These are phyloP conservation scores for Conchocele bisecta DNA, from an alignment of 2,888 invertebrate species.

Conservation along the genomic window DNA sequence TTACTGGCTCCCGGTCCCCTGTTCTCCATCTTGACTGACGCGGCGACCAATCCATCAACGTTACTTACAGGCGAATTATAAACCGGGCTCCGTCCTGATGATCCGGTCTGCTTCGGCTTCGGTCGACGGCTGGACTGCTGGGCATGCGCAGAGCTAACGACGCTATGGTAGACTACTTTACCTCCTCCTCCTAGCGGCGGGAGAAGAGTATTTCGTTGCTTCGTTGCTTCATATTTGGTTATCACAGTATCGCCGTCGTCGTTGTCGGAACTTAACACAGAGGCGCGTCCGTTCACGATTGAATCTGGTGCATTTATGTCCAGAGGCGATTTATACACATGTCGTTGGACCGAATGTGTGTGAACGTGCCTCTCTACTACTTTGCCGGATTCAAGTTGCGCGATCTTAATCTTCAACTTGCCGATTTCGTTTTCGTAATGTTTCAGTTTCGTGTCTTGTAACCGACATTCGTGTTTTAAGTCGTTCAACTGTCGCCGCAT, in stretches of 20 bases:
- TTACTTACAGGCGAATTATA: constrained; percentile 12
- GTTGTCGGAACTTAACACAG: constrained; percentile 10
- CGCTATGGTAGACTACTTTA: no score
- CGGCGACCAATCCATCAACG: constrained; percentile 60
- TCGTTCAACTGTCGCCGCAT: constrained; percentile 73
- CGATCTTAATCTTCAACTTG: constrained; percentile 57
- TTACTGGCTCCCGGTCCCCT: constrained; percentile 31
- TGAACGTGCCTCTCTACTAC: neutral
- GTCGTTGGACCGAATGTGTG: constrained; percentile 8
- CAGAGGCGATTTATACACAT: constrained; percentile 10
- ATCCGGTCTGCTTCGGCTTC: constrained; percentile 7
- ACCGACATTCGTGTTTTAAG: constrained; percentile 61
- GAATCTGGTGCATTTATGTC: constrained; percentile 19
- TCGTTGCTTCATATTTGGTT: constrained; percentile 4
- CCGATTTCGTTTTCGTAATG: constrained; percentile 61
- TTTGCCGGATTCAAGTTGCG: constrained; percentile 54
- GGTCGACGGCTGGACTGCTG: constrained; percentile 7
- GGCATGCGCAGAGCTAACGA: no score
- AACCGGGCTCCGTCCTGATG: constrained; percentile 7
- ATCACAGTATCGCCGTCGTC: constrained; percentile 8
- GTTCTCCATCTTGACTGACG: constrained; percentile 58
- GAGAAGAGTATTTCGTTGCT: constrained; percentile 28
- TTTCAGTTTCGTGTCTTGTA: constrained; percentile 66
- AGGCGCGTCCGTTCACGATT: neutral
- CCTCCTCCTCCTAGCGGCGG: constrained; percentile 57